Conservation (phyloP, 1,140 invertebrate genomes). For the Psilanteris sp. region DNA sequence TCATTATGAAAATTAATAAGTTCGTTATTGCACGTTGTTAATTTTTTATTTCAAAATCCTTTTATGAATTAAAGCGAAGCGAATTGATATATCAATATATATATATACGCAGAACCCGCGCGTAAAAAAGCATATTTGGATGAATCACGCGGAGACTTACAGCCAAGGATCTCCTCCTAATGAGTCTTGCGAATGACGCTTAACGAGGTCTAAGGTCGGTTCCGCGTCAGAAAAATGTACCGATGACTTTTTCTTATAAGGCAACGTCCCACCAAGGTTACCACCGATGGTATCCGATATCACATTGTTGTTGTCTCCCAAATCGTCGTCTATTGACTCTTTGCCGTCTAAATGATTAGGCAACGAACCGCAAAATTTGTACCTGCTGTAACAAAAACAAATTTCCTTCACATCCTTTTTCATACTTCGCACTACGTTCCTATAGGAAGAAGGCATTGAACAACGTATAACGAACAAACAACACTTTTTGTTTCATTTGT, state of each 20-base stretch:
- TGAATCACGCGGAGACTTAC: constrained; percentile 54
- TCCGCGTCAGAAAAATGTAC: constrained; percentile 79
- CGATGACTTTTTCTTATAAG: constrained; percentile 81
- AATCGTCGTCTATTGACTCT: constrained; percentile 77
- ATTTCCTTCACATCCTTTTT: background rate
- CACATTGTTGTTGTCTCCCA: constrained; percentile 81
- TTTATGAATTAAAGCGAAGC: no score
- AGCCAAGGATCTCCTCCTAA: constrained; percentile 78
- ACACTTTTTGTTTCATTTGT: no score
- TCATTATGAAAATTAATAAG: no score
- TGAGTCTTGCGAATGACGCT: constrained; percentile 75
- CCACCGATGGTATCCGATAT: constrained; percentile 83
- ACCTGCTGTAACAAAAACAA: constrained; percentile 67
- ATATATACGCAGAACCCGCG: no score
- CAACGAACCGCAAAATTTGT: constrained; percentile 83
- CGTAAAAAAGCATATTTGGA: background rate
- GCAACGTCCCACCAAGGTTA: constrained; percentile 81
- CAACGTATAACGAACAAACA: background rate
- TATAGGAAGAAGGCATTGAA: no score
- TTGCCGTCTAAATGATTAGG: constrained; percentile 87
- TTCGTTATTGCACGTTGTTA: no score
- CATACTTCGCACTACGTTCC: background rate
- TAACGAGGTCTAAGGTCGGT: constrained; percentile 74
- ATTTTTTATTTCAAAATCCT: no score
- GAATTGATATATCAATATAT: no score